Evolutionary conservation across 2,797 vertebrate species (phyloP).

Genomic region (Choloepus didactylus): DNA sequence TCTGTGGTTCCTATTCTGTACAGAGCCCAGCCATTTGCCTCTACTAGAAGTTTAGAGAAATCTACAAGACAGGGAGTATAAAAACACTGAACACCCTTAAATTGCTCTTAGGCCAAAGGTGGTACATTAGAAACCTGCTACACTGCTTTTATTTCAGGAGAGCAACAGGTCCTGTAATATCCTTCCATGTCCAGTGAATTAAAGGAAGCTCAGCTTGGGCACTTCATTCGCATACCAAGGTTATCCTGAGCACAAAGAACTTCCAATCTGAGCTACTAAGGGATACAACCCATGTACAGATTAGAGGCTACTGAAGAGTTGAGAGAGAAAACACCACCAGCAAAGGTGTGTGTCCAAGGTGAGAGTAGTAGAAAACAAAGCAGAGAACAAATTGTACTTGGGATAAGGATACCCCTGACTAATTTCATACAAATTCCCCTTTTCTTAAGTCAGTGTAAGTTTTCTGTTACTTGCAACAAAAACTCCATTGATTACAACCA

Average conservation of each 20-base stretch:
- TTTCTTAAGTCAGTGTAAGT: not conserved
- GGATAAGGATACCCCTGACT: not conserved
- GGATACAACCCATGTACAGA: not conserved
- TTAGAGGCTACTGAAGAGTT: not conserved
- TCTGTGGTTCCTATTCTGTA: not conserved
- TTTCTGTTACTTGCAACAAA: constrained; percentile 31
- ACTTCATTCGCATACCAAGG: not conserved
- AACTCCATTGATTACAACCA: not conserved
- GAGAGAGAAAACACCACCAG: not conserved
- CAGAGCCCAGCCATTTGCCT: not conserved
- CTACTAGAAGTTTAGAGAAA: constrained; percentile 3
- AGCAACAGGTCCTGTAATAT: not conserved
- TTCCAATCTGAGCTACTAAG: not conserved
- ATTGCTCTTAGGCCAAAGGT: not conserved
- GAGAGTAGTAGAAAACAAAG: not conserved
- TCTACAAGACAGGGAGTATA: not conserved
- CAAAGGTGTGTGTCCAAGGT: not conserved
- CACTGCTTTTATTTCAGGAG: not conserved
- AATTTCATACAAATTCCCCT: not conserved
- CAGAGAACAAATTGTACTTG: not conserved
- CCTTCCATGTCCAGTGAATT: not conserved
- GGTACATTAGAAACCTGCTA: not conserved
- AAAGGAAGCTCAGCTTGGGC: not conserved
- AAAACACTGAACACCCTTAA: not conserved
- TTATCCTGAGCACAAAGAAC: not conserved